phyloP scores from a whole-genome alignment of 2,797 vertebrate species.

The Gorsachius magnificus region DNA sequence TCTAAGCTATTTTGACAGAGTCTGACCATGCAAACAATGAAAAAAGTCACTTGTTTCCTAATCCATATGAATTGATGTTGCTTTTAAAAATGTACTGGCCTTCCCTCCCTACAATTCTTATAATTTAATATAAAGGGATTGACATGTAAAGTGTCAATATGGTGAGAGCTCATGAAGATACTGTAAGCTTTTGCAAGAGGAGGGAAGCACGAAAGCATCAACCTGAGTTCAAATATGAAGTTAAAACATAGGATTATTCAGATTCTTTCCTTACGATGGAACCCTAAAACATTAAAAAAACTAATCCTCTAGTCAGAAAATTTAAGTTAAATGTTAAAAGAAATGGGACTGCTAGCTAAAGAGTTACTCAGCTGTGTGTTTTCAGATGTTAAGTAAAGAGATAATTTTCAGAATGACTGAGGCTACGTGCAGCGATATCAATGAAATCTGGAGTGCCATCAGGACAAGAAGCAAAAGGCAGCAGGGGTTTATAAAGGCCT shows the following conservation, averaged over 20 bases:
- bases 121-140: background rate
- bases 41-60: background rate
- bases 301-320: background rate
- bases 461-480: background rate
- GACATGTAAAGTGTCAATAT: background rate
- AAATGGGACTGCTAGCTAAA: background rate
- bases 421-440: background rate
- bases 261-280: background rate
- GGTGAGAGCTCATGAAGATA: background rate
- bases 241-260: background rate
- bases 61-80: background rate
- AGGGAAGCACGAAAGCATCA: background rate
- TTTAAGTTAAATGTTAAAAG: background rate
- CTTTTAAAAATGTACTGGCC: background rate
- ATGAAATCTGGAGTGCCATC: background rate
- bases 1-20: background rate
- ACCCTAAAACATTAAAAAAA: background rate
- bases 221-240: background rate
- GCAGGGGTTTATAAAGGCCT: background rate
- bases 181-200: background rate
- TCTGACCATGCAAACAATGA: background rate
- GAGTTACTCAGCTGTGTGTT: background rate
- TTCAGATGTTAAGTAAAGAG: background rate
- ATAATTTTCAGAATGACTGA: background rate
- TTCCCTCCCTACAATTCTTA: background rate